Evolutionary conservation across 1,140 invertebrate genomes (phyloP).

Genomic region (Sinella curviseta): DNA sequence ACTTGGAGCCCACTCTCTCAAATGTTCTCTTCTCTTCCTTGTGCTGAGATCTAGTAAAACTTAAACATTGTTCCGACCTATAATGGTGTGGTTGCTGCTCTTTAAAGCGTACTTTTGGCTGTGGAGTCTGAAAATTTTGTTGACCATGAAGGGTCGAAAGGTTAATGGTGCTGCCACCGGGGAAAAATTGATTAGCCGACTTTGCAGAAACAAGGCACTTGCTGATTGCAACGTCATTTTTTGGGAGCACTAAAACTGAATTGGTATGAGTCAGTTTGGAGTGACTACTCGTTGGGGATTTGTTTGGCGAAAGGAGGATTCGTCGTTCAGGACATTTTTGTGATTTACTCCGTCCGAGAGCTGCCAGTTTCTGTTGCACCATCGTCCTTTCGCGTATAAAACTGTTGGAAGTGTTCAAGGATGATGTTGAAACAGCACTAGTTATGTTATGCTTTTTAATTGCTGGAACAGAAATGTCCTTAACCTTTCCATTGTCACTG

Average conservation of each 20-base stretch:
- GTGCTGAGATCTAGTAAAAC: not conserved
- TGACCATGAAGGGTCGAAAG: not conserved
- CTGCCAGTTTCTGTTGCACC: slow-evolving; percentile 11
- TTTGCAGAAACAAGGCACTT: not conserved
- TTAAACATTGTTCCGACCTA: not conserved
- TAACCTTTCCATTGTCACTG: not conserved
- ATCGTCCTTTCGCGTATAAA: not conserved
- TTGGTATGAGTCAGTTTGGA: not conserved
- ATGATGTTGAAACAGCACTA: not conserved
- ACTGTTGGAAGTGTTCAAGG: not conserved
- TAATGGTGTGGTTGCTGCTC: not conserved
- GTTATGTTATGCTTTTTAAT: not conserved
- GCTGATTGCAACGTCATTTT: not conserved
- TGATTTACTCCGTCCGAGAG: slow-evolving; percentile 5
- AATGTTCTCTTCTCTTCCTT: too few relatives aligned
- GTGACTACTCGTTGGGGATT: not conserved
- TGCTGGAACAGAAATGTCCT: not conserved
- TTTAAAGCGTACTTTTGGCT: slow-evolving; percentile 11
- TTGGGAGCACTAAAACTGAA: not conserved
- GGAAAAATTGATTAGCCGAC: not conserved
- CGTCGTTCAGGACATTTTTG: slow-evolving; percentile 9
- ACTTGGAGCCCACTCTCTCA: too few relatives aligned
- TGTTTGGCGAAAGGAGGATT: not conserved
- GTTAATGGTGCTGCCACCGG: not conserved
- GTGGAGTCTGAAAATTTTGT: not conserved